These are phyloP conservation scores for Beaufortia kweichowensis DNA, from an alignment of 2,113 vertebrate genomes.

Conservation along the genomic window DNA sequence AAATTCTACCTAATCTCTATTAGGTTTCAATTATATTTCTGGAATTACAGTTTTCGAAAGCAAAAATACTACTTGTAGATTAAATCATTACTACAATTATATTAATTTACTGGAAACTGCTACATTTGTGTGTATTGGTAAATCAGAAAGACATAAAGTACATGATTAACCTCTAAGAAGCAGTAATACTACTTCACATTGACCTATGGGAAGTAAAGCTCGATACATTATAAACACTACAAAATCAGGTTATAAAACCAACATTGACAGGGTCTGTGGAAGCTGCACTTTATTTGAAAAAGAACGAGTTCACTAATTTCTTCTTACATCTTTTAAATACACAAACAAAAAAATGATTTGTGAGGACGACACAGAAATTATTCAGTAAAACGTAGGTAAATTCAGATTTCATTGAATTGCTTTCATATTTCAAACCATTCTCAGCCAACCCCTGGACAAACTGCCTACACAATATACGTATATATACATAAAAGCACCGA, in stretches of 20 bases:
- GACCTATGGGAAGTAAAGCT: not conserved
- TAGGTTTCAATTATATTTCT: not conserved
- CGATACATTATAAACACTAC: not conserved
- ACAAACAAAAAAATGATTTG: conserved; percentile 96
- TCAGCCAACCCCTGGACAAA: conserved; percentile 77
- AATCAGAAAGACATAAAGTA: not conserved
- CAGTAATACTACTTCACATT: not conserved
- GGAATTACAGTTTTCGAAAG: not conserved
- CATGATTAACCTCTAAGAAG: not conserved
- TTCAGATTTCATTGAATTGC: conserved; percentile 86
- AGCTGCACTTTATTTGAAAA: conserved; percentile 99
- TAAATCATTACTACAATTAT: not conserved
- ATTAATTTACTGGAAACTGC: not conserved
- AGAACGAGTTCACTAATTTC: conserved; percentile 85
- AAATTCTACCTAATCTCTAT: not conserved
- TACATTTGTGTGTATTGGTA: not conserved
- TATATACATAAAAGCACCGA: conserved; percentile 90
- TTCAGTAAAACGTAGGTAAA: conserved; percentile 87
- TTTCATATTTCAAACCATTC: conserved; percentile 90
- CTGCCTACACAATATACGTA: conserved; percentile 73
- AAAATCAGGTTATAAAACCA: not conserved
- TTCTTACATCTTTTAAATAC: conserved; percentile 96
- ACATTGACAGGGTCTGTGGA: conserved; percentile 80
- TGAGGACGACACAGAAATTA: conserved; percentile 94
- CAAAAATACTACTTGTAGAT: not conserved